Base-by-base conservation (phyloP, 2,797 vertebrate species). In the Passerculus sandwichensis region DNA sequence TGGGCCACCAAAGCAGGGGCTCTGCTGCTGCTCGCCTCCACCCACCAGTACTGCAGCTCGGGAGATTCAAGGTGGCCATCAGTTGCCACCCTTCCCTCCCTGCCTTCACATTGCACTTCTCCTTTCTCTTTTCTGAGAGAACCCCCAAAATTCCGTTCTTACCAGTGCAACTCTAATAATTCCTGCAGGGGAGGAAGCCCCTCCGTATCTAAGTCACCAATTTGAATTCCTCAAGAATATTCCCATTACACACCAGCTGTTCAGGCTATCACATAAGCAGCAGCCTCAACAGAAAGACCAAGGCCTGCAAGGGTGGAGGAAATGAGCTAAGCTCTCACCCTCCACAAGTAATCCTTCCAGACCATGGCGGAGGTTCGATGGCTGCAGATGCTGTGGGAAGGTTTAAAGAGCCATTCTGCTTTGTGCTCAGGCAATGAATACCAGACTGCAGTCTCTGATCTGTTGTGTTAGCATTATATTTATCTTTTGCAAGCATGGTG, bases 401-500 rank as follows among this genome's bases (percentile, higher is more conserved):
- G 50, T 74, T 91, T 85, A 60, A 81, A 79, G 62, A 88, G 47
- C 15, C 50, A 75, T 9, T 47, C 70, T 62, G 53, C 65, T 32
- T 29, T 34, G 21, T 36, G 10, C 47, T 82, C 38, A 66, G 27
- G 60, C 77, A 83, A 61, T 13, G 44, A 74, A 66, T 66, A 54
- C 53, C 71, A 88, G 73, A 32, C 29, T 86, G 57, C 48, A 84
- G 45, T 36, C 50, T 90, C 81, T 84, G 62, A 91, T 62, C 76
- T 67, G 54, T 71, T 91, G 77, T 69, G 30, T 93, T 81, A 72
- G 44, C 59, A 51, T 67, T 86, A 38, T 50, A 86, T 93, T 94
- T 93, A 61, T 86, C 72, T 95, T 96, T 86, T 91, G 70, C 50
- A 85, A 88, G 70, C 47, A 34, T 26, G 38, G 77, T 82, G 93